Percentiles rank a stretch among this genome's conserved stretches.
phyloP scores from a whole-genome alignment of 2,113 vertebrate genomes.

The Gorsachius goisagi region DNA sequence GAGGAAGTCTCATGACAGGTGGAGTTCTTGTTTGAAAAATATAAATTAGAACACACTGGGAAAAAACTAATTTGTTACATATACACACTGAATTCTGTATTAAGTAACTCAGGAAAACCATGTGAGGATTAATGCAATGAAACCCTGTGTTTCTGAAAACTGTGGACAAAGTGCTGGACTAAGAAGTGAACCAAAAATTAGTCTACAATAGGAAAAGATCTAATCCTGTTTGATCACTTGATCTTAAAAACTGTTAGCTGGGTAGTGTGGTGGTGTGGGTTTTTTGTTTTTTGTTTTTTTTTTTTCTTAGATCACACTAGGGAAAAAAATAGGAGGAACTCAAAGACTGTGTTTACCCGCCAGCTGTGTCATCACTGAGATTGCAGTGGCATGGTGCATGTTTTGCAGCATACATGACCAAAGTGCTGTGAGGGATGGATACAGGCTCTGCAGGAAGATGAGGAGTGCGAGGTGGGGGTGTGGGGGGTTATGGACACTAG shows the following conservation, averaged over 20 bases:
- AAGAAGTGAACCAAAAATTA: not conserved
- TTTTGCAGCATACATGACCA: not conserved
- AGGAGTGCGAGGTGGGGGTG: too few species aligned
- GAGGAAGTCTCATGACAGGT: not conserved
- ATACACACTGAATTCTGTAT: not conserved
- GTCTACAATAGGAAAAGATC: not conserved
- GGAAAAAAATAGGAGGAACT: not conserved
- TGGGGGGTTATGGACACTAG: fast-evolving
- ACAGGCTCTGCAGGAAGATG: not conserved
- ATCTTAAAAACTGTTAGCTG: not conserved
- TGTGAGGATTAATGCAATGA: not conserved
- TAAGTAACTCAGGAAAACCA: not conserved
- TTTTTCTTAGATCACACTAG: not conserved
- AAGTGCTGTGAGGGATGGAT: not conserved
- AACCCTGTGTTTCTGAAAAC: not conserved
- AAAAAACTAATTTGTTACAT: not conserved
- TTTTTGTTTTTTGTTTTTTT: too few species aligned
- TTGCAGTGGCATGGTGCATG: too few species aligned
- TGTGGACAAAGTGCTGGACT: not conserved
- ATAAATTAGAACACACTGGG: not conserved
- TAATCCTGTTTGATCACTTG: not conserved
- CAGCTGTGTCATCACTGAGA: not conserved
- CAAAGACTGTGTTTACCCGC: not conserved
- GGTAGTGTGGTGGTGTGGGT: too few species aligned
- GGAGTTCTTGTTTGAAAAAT: not conserved